Base-by-base conservation (phyloP, 2,888 invertebrate species). In the Creontiades dilutus region DNA sequence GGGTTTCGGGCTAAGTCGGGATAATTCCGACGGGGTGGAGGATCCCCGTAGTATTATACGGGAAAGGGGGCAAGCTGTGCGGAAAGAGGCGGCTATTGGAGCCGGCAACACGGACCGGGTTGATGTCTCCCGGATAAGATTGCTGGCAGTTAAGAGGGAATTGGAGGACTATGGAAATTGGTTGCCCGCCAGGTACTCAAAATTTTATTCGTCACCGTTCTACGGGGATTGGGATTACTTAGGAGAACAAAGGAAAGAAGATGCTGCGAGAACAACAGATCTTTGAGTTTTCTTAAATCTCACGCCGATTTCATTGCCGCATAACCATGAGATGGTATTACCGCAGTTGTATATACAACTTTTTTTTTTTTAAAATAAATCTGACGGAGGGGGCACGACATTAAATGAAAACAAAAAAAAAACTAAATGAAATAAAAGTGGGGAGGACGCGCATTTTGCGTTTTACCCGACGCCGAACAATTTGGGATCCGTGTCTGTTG, bases 171-270 rank as follows among this genome's bases (percentile, higher is more conserved):
- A 52, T 23, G 23, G 68, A 52, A 68, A 23, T 68, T 23, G 61
- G 52, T 52, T 52, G 52, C 68, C 12, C 19, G 68, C 68, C 68
- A 68, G 68, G 68, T 68, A 68, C 68, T 68, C 68, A 68, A 68
- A 68, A 68, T 68, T 68, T 68, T 68, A 68, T 68, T 68, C 68
- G 68, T 68, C 68, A 68, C 68, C 68, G 68, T 68, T 68, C 23
- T 68, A 68, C 23, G 23, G 23, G 68, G 16, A 27, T 68, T 23
- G 68, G 27, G 23, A 27, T 68, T 68, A 68, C 68, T 23, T 68
- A 9, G 68, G n/a, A 68, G 68, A n/a, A 57, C 57, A n/a, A n/a
- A n/a, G 68, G 68, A 23, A 19, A 37, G 37, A 4, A 7, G 68
- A 9, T 68, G 23, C 0, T 12, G 23, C 12, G 23, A 0, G 68